Evolutionary conservation across 92 coral and sea anemone genomes (phyloP), one percentile per base, ranked within the genome.

Genomic region (Umimayanthus chanpuru): DNA sequence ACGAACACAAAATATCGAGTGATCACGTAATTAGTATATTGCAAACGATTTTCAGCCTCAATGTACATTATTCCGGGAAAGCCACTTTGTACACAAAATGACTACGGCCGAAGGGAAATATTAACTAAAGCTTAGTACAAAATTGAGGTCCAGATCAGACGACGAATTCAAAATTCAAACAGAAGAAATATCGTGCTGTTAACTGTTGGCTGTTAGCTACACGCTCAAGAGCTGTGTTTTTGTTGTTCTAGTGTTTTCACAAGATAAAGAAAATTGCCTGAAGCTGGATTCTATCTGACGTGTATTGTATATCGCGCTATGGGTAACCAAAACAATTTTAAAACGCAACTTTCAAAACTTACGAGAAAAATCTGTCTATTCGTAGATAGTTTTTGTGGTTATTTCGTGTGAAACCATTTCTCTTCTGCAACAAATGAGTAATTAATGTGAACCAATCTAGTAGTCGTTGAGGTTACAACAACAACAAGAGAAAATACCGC

Each of bases 201-300:
- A 68, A 3, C 71, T 25, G 4, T 21, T 41, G 38, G 16, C 5
- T 23, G 41, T 40, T 66, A 29, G 55, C 30, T 14, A 39, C 5
- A 25, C 23, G 8, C 20, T 9, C 14, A 16, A 44, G 9, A 8
- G 86, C 38, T 15, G 29, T 80, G 32, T 81, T 81, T 58, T 66
- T 66, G 50, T 23, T 65, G 30, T 81, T 20, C 21, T 32, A 32
- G 16, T 39, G 73, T 32, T 38, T 21, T 64, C 70, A 9, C 36
- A 32, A 65, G 73, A 77, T 44, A 26, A 32, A 16, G n/a, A 43
- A 81, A 67, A n/a, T 36, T 83, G 87, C 87, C 79, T 6, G 65
- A 70, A 83, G 87, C 87, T n/a, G 70, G 12, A 83, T 49, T 43
- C 36, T 44, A 82, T 30, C 64, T 16, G 9, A 40, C 20, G 20